A percentile compares a stretch with the other conserved stretches of the same genome.
Conservation (phyloP, 1,140 invertebrate species). For the Araneus ventricosus region DNA sequence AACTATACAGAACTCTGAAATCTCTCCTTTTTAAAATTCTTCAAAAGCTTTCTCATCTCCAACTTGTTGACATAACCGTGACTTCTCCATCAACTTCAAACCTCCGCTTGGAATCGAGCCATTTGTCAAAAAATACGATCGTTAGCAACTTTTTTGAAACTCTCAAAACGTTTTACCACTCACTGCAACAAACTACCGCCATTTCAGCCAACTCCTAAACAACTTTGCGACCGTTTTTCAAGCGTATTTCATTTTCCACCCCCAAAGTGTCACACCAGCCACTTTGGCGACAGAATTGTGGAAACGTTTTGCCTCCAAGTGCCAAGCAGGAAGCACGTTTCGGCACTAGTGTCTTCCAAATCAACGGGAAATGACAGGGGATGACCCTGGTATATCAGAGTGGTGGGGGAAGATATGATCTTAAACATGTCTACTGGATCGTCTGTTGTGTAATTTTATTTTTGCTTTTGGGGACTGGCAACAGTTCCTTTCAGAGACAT, state of each 20-base stretch:
- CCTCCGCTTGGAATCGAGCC: not conserved
- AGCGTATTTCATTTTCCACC: not conserved
- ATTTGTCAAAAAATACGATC: constrained; percentile 35
- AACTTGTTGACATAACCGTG: not conserved
- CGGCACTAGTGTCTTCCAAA: not conserved
- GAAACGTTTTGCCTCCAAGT: not conserved
- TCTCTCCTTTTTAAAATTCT: not conserved
- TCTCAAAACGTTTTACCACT: not conserved
- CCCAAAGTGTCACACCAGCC: not conserved
- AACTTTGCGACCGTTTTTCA: constrained; percentile 24
- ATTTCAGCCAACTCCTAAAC: not conserved
- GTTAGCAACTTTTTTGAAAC: not conserved
- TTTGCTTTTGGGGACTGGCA: not conserved
- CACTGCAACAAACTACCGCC: constrained; percentile 11
- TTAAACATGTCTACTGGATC: constrained; percentile 41
- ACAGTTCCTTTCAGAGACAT: not conserved
- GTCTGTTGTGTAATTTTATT: not conserved
- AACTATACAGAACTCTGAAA: not conserved
- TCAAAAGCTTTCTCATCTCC: not conserved
- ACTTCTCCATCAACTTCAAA: not conserved
- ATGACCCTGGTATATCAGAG: not conserved
- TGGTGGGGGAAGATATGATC: not conserved
- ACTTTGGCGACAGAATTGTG: constrained; percentile 1
- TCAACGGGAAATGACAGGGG: not conserved
- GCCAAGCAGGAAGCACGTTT: constrained; percentile 38